These are phyloP conservation scores for Lontra canadensis DNA, from an alignment of 2,113 vertebrate genomes.

Conservation along the genomic window DNA sequence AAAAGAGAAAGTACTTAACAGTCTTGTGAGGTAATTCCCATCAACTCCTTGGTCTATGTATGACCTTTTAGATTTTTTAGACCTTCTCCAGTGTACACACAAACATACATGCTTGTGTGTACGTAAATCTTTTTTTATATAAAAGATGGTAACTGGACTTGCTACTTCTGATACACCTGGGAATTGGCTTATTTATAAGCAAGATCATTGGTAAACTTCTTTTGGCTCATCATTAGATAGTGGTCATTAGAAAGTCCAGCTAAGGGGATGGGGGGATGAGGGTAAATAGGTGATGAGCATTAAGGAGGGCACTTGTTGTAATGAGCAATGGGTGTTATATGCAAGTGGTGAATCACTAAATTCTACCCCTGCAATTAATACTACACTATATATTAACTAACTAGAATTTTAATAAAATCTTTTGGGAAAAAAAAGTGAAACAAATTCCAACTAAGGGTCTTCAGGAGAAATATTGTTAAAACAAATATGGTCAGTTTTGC, in stretches of 20 bases:
- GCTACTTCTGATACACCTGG: background rate
- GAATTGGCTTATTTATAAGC: conserved; percentile 6
- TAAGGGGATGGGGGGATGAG: background rate
- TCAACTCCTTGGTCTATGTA: background rate
- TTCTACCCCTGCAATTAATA: background rate
- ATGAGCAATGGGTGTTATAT: background rate
- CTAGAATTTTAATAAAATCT: background rate
- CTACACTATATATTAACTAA: background rate
- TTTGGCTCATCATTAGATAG: background rate
- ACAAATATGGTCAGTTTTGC: background rate
- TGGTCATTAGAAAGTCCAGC: conserved; percentile 29
- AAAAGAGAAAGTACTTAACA: background rate
- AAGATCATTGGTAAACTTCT: background rate
- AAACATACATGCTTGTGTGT: background rate
- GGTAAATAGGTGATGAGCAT: background rate
- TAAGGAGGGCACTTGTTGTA: background rate
- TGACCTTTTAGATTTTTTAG: background rate
- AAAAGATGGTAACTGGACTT: background rate
- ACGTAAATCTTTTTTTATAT: background rate
- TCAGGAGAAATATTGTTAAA: conserved; percentile 36
- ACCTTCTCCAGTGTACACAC: background rate
- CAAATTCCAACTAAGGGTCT: conserved; percentile 18
- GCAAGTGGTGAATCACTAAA: background rate
- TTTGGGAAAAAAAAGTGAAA: background rate
- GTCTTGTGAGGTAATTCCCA: background rate